phyloP scores from a whole-genome alignment of 53 echinoderm and acorn worm species.

The Hippasteria phrygiana region DNA sequence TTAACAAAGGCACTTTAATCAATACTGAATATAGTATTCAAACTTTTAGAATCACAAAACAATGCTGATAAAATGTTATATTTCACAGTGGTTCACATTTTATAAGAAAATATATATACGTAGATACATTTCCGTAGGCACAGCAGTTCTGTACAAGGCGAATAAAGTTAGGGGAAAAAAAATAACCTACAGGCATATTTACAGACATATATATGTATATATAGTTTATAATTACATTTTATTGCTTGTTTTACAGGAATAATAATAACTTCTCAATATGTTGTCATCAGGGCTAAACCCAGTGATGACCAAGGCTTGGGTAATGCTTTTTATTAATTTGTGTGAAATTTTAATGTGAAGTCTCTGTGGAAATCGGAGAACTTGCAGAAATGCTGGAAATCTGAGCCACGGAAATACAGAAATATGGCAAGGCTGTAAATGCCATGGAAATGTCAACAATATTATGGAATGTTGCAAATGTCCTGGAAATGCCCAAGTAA shows the following conservation, averaged over 20 bases:
- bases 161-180: neutral
- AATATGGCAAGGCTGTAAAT: too few relatives aligned
- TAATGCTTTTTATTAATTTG: neutral
- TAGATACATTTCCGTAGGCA: neutral
- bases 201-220: neutral
- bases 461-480: neutral
- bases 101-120: neutral
- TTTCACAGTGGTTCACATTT: neutral
- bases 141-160: neutral
- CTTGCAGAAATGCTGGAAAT: too few relatives aligned
- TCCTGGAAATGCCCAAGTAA: neutral
- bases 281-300: neutral
- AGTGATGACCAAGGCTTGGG: neutral
- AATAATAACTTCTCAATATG: neutral
- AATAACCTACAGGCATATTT: neutral
- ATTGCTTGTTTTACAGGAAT: neutral
- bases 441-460: neutral
- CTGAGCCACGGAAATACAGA: too few relatives aligned
- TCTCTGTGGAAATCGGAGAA: too few relatives aligned
- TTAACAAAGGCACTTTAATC: conserved; percentile 8
- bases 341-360: too few relatives aligned
- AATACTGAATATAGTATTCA: neutral
- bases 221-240: neutral
- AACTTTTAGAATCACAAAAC: neutral
- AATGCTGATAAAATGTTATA: neutral